Evolutionary conservation across 2,113 vertebrate species (phyloP).

Genomic region (Ailurus styani): DNA sequence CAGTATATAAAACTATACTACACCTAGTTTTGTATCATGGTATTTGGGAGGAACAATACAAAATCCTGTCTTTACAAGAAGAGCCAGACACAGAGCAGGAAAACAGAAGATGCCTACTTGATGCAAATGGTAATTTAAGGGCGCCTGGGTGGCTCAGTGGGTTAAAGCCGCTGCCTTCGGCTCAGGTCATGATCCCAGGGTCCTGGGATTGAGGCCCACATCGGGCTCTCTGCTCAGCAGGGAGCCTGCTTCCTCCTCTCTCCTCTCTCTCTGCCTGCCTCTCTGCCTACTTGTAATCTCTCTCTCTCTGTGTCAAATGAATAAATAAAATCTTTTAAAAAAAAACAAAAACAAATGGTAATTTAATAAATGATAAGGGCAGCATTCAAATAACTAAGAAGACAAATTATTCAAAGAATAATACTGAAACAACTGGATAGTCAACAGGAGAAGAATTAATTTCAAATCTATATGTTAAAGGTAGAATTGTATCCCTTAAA

Average conservation of each 20-base stretch:
- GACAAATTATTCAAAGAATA: neutral
- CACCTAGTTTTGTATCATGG: neutral
- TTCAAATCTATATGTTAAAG: neutral
- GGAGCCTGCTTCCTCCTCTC: no score
- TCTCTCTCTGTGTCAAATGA: no score
- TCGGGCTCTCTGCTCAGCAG: no score
- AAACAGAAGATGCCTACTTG: neutral
- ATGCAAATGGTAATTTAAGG: neutral
- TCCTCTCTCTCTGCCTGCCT: no score
- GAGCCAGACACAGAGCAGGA: neutral
- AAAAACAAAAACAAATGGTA: no score
- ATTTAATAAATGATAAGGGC: constrained; percentile 20
- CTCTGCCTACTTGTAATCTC: no score
- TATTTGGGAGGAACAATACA: neutral
- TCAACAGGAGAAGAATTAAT: neutral
- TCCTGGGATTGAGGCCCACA: no score
- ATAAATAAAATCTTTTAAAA: no score
- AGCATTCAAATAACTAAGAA: neutral
- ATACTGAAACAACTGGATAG: neutral
- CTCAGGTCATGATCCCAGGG: no score
- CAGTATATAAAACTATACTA: neutral
- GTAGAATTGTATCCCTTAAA: neutral
- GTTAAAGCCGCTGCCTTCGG: no score
- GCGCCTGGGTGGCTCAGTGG: no score
- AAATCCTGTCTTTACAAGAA: neutral